Evolutionary conservation across 1,140 invertebrate genomes (phyloP).

Genomic region (Nasonia vitripennis): DNA sequence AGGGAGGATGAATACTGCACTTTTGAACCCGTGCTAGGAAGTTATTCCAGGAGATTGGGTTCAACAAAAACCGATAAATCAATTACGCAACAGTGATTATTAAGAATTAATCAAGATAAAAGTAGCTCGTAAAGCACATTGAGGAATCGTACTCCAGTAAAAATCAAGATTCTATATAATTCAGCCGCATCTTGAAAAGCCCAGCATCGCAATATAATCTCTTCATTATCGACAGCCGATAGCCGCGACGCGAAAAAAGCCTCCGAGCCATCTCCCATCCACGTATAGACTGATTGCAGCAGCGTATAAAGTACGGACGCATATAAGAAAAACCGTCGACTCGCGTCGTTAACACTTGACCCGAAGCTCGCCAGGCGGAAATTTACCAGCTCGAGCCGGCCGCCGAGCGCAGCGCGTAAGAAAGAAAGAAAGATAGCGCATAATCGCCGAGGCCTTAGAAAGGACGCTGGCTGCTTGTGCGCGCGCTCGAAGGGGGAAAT

Average conservation of each 20-base stretch:
- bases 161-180: too few relatives aligned
- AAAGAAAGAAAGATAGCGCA: neutral
- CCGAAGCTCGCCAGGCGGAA: conserved; percentile 1
- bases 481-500: neutral
- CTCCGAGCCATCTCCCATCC: neutral
- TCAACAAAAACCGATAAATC: too few relatives aligned
- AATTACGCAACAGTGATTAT: too few relatives aligned
- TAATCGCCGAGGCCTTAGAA: conserved; percentile 3
- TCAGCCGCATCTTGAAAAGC: too few relatives aligned
- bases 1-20: too few relatives aligned
- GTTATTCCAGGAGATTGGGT: too few relatives aligned
- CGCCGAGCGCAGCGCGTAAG: neutral
- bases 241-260: neutral
- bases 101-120: too few relatives aligned
- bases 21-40: too few relatives aligned
- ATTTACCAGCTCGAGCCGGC: conserved; percentile 5
- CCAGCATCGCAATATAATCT: neutral
- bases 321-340: neutral
- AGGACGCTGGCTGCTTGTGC: neutral
- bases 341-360: conserved; percentile 32
- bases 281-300: neutral
- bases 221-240: conserved; percentile 30
- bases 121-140: too few relatives aligned
- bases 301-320: neutral
- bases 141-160: too few relatives aligned